Base-by-base conservation (phyloP, 1,140 invertebrate species). In the Drosophila teissieri region DNA sequence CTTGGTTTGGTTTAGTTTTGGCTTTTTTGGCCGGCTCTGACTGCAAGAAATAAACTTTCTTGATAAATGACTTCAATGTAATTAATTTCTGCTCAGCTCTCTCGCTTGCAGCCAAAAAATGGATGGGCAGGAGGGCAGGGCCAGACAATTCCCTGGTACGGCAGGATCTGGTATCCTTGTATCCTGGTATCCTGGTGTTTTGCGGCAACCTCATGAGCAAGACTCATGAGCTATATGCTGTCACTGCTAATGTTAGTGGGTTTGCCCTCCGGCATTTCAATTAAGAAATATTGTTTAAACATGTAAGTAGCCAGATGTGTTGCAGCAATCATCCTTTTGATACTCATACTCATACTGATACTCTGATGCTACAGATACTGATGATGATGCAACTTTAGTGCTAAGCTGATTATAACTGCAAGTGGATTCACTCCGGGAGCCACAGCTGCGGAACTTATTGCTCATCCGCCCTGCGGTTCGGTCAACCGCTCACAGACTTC, bases 41-140 rank as follows among this genome's bases (percentile, higher is more conserved):
- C 62, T 73, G 84, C 84, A 89, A 89, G 84, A 89, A 88, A 89
- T 89, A 89, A 89, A 89, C 84, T 89, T 89, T 89, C 84, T 89
- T 89, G 84, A 89, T 89, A 89, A 89, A 89, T 89, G 84, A 89
- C 84, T 89, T 89, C 84, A 89, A 89, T 89, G 84, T 89, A 89
- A 89, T 89, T 89, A 89, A 89, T 89, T 89, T 89, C 77, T 84
- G 80, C 84, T 84, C 80, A 89, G 65, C 54, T 78, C 48, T 75
- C 27, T 51, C 73, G 73, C 84, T 84, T 83, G 84, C 80, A 80
- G 69, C 67, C 46, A 58, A 36, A 52, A 52, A 34, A 61, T 17
- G 46, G 42, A 19, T 19, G 19, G 19, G 19, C 19, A 19, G 19
- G 19, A 8, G 42, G 24, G 12, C 15, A 17, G 44, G 72, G 62